Evolutionary conservation across 2,888 invertebrate species (phyloP).

Genomic region (Cinara cedri): DNA sequence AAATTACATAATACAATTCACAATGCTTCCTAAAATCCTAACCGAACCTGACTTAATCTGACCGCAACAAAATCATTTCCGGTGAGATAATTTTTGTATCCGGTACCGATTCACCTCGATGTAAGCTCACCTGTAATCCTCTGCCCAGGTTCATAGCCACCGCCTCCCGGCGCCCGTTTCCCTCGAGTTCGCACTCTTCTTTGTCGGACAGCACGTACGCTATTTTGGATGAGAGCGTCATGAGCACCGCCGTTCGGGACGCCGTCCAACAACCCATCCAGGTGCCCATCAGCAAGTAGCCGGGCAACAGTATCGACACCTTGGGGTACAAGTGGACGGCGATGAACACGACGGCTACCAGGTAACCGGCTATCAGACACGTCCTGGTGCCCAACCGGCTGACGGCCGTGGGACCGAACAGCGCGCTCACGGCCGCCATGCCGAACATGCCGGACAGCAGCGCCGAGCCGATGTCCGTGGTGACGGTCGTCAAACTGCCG

Average conservation of each 20-base stretch:
- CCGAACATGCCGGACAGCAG: conserved; percentile 70
- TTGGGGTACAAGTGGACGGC: conserved; percentile 69
- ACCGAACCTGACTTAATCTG: no score
- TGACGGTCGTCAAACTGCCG: conserved; percentile 32
- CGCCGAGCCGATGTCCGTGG: conserved; percentile 66
- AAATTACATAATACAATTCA: no score
- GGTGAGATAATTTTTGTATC: no score
- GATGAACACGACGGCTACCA: conserved; percentile 69
- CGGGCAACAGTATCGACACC: conserved; percentile 66
- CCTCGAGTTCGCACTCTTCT: conserved; percentile 63
- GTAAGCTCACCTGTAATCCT: conserved; percentile 53
- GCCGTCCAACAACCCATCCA: conserved; percentile 63
- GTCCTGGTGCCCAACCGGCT: conserved; percentile 65
- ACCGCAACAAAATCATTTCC: no score
- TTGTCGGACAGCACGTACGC: conserved; percentile 64
- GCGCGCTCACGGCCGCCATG: conserved; percentile 68
- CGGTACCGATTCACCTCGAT: no score
- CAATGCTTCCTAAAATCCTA: no score
- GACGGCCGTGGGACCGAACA: conserved; percentile 66
- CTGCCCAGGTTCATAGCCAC: conserved; percentile 57
- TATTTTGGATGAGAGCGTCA: conserved; percentile 64
- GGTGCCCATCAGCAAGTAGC: conserved; percentile 68
- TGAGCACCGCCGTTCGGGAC: conserved; percentile 63
- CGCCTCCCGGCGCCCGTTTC: conserved; percentile 60
- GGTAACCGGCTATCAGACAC: conserved; percentile 65